Base-by-base conservation (phyloP, 1,140 invertebrate genomes). In the Drosophila arawakana region DNA sequence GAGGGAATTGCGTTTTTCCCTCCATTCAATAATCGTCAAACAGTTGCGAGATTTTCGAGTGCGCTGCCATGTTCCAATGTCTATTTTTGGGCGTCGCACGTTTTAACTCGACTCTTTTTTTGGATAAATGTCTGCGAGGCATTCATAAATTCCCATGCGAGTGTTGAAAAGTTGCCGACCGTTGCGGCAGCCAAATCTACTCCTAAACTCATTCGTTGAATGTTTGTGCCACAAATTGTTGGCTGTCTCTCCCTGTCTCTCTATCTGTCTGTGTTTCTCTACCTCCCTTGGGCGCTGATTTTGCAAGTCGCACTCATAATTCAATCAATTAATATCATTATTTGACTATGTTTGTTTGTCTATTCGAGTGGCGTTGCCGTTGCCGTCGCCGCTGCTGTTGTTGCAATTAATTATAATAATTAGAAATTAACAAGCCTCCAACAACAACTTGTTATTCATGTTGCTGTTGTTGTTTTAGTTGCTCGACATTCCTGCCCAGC, bases 301-400 rank as follows among this genome's bases (percentile, higher is more conserved):
- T 86, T 76, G 79, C 83, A 86, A 85, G 59, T 78, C 59, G 49
- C 76, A 88, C 47, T 78, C 66, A 67, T 86, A 86, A 86, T 83
- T 80, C 83, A 86, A 86, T 86, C 83, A 86, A 86, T 86, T 86
- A 88, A 88, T 86, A 80, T 88, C 76, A 83, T 86, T 86, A 88
- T 77, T 83, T 78, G 78, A 81, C 75, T 84, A 78, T 52, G 67
- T 67, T 86, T 85, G 81, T 84, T 78, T 86, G 73, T 39, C 60
- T 67, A 65, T 68, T 57, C 60, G 69, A 65, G 60, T 54, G 39
- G 34, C 50, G 34, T 60, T 70, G 82, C 70, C 69, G 25, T 25
- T 25, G 25, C 25, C 25, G 6, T 3, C 25, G 25, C 25, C 25
- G 25, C 25, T 30, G 25, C 25, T 30, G 25, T 30, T 70, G n/a